A percentile compares a stretch with the other conserved stretches of the same genome.
phyloP scores from a whole-genome alignment of 2,888 invertebrate genomes.

The Pterostichus niger region DNA sequence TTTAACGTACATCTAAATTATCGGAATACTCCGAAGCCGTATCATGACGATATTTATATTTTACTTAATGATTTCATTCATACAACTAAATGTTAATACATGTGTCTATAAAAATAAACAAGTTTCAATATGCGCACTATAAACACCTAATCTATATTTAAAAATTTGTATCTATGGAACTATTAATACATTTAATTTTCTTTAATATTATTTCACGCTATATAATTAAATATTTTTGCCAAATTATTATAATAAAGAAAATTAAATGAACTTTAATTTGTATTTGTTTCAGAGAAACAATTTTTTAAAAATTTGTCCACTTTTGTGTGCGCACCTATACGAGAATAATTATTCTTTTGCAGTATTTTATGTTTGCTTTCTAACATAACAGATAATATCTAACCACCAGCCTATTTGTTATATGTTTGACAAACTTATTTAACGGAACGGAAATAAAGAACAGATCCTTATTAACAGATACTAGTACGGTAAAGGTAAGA shows the following conservation, averaged over 20 bases:
- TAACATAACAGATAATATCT: constrained; percentile 31
- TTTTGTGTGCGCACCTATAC: no score
- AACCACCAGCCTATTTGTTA: constrained; percentile 58
- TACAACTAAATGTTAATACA: constrained; percentile 47
- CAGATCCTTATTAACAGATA: no score
- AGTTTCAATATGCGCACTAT: constrained; percentile 15
- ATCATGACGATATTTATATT: constrained; percentile 35
- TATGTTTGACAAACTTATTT: neutral
- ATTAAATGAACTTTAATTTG: no score
- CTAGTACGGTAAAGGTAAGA: neutral
- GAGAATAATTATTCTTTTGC: constrained; percentile 3
- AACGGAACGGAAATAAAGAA: constrained; percentile 8
- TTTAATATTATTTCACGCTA: neutral
- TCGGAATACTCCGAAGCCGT: constrained; percentile 34
- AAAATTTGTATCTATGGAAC: no score
- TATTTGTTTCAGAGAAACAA: no score
- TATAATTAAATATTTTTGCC: no score
- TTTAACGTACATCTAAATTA: constrained; percentile 60
- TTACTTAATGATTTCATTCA: constrained; percentile 44
- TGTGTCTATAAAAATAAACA: constrained; percentile 52
- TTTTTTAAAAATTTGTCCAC: no score
- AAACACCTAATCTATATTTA: no score
- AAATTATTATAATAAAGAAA: no score
- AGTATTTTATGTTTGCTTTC: constrained; percentile 4
- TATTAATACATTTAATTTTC: constrained; percentile 17